Evolutionary conservation across 2,888 invertebrate species (phyloP).

Genomic region (Lobophora halterata): DNA sequence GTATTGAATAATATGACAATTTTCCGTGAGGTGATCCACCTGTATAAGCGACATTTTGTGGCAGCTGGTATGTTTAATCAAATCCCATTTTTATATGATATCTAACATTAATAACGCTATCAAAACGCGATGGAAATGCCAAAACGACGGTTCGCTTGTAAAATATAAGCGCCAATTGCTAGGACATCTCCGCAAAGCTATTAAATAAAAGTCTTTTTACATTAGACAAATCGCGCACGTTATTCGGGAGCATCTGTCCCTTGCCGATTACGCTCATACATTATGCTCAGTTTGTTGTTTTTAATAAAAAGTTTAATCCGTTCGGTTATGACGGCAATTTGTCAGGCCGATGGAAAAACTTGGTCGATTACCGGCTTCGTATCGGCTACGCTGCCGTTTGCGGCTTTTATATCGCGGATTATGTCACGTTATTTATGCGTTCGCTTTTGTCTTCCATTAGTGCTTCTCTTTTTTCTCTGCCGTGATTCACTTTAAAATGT

Average conservation of each 20-base stretch:
- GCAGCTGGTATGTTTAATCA: slow-evolving; percentile 65
- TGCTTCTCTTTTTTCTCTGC: slow-evolving; percentile 55
- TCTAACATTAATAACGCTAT: slow-evolving; percentile 69
- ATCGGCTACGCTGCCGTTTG: slow-evolving; percentile 30
- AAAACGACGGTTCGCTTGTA: slow-evolving; percentile 67
- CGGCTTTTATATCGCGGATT: slow-evolving; percentile 61
- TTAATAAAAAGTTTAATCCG: slow-evolving; percentile 81
- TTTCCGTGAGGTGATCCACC: slow-evolving; percentile 55
- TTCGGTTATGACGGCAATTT: slow-evolving; percentile 79
- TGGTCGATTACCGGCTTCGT: slow-evolving; percentile 72
- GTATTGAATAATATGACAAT: slow-evolving; percentile 31
- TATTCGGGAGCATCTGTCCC: slow-evolving; percentile 79
- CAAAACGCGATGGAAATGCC: slow-evolving; percentile 64
- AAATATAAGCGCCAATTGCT: slow-evolving; percentile 72
- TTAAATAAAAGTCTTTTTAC: slow-evolving; percentile 80
- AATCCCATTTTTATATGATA: slow-evolving; percentile 70
- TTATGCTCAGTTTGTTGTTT: slow-evolving; percentile 80
- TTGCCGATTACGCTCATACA: slow-evolving; percentile 77
- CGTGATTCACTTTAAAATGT: slow-evolving; percentile 65
- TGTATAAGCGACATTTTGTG: slow-evolving; percentile 60
- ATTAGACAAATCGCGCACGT: slow-evolving; percentile 78
- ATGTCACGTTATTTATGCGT: slow-evolving; percentile 74
- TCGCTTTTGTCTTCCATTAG: slow-evolving; percentile 76
- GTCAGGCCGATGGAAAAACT: slow-evolving; percentile 78
- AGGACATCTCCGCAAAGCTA: slow-evolving; percentile 73